phyloP scores from a whole-genome alignment of 2,113 vertebrate genomes.

The Cynoglossus semilaevis region DNA sequence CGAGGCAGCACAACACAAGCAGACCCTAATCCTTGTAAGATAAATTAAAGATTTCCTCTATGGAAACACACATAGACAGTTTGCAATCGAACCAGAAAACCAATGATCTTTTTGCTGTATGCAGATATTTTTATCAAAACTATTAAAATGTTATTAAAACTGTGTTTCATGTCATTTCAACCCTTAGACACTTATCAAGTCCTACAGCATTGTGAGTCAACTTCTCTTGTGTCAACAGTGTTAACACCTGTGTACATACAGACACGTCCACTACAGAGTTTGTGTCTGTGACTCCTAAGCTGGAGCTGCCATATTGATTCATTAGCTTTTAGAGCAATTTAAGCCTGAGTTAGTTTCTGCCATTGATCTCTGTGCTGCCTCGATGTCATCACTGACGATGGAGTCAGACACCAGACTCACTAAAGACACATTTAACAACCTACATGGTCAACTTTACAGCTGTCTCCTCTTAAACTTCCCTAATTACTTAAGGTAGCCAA shows the following conservation, averaged over 20 bases:
- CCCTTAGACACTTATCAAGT: not conserved
- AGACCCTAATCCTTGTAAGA: no score
- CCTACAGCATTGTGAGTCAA: not conserved
- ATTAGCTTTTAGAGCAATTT: conserved; percentile 29
- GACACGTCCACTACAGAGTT: not conserved
- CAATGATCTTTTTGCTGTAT: no score
- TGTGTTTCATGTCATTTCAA: not conserved
- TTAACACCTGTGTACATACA: conserved; percentile 1
- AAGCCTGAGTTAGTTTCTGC: conserved; percentile 28
- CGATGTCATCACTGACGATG: conserved; percentile 29
- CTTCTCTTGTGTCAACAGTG: conserved; percentile 18
- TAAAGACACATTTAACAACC: no score
- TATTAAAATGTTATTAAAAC: no score
- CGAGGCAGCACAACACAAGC: no score
- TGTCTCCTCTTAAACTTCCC: conserved; percentile 39
- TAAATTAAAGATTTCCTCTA: no score
- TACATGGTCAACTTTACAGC: no score
- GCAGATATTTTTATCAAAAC: no score
- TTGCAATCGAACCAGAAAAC: no score
- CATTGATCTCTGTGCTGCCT: conserved; percentile 39
- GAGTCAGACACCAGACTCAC: conserved; percentile 35
- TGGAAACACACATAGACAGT: no score
- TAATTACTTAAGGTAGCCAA: conserved; percentile 57
- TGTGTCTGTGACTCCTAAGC: no score
- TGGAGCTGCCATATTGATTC: conserved; percentile 34